These are phyloP conservation scores for Alligator mississippiensis DNA, from an alignment of 2,113 vertebrate species.

Conservation along the genomic window DNA sequence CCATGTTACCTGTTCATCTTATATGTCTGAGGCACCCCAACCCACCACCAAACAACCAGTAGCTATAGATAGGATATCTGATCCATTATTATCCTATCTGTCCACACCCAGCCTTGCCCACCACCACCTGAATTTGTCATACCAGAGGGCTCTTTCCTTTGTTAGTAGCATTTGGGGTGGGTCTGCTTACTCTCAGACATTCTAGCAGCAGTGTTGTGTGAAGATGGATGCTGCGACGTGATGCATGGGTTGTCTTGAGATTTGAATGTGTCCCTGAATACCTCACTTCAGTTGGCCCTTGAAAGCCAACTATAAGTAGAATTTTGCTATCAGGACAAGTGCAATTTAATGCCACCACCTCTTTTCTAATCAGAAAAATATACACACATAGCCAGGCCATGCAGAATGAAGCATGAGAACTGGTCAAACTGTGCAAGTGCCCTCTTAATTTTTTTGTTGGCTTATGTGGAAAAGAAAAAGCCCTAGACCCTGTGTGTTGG, in stretches of 20 bases:
- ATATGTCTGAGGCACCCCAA: not conserved
- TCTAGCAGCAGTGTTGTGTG: too few relatives aligned
- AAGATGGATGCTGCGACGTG: too few relatives aligned
- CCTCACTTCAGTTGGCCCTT: not conserved
- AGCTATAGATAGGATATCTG: not conserved
- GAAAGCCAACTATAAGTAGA: not conserved
- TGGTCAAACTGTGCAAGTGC: fast-evolving
- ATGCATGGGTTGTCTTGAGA: not conserved
- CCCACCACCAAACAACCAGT: not conserved
- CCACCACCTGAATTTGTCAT: fast-evolving
- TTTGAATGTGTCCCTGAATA: not conserved
- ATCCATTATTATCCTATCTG: not conserved
- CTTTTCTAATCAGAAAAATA: not conserved
- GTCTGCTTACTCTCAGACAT: too few relatives aligned
- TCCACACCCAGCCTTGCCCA: fast-evolving
- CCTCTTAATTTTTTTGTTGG: not conserved
- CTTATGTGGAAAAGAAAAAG: not conserved
- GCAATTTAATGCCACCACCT: not conserved
- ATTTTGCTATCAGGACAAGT: not conserved
- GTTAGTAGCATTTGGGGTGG: not conserved
- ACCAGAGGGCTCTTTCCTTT: not conserved
- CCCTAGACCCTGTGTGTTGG: not conserved
- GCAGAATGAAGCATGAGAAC: not conserved
- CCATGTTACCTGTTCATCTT: fast-evolving
- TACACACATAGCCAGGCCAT: fast-evolving